These are phyloP conservation scores for Nomada fabriciana DNA, from an alignment of 2,888 invertebrate species.

Conservation along the genomic window DNA sequence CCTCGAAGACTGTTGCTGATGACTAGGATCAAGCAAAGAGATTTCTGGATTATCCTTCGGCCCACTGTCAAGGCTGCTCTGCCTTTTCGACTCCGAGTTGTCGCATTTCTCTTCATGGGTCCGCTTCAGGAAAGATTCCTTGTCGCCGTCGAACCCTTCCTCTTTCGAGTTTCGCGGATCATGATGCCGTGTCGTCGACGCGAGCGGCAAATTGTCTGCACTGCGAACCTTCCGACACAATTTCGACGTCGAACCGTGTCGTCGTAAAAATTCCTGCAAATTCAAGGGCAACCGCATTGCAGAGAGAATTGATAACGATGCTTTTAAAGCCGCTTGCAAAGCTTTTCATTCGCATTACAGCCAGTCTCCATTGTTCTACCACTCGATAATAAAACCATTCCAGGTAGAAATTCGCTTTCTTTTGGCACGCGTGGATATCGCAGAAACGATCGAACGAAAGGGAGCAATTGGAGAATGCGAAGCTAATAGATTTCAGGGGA, in stretches of 20 bases:
- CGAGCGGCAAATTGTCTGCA: constrained; percentile 88
- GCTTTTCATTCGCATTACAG: too few species aligned
- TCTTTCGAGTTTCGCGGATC: constrained; percentile 73
- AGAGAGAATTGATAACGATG: too few species aligned
- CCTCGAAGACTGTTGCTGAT: constrained; percentile 77
- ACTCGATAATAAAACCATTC: too few species aligned
- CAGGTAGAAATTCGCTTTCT: too few species aligned
- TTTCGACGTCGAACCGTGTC: constrained; percentile 92
- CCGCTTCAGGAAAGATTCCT: constrained; percentile 78
- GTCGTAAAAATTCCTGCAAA: constrained; percentile 88
- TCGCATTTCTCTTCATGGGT: constrained; percentile 79
- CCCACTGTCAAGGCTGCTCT: constrained; percentile 77
- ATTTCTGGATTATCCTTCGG: constrained; percentile 76
- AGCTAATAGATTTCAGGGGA: too few species aligned
- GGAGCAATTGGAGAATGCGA: too few species aligned
- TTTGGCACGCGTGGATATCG: too few species aligned
- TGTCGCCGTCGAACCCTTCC: constrained; percentile 77
- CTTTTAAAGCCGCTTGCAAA: background rate
- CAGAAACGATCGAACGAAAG: too few species aligned
- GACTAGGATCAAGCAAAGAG: constrained; percentile 69
- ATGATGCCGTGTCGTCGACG: constrained; percentile 79
- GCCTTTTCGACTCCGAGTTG: constrained; percentile 72
- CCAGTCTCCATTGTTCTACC: too few species aligned
- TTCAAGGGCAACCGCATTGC: constrained; percentile 13
- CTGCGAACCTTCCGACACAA: constrained; percentile 92